phyloP scores from a whole-genome alignment of 2,113 vertebrate species.

The Suncus etruscus region DNA sequence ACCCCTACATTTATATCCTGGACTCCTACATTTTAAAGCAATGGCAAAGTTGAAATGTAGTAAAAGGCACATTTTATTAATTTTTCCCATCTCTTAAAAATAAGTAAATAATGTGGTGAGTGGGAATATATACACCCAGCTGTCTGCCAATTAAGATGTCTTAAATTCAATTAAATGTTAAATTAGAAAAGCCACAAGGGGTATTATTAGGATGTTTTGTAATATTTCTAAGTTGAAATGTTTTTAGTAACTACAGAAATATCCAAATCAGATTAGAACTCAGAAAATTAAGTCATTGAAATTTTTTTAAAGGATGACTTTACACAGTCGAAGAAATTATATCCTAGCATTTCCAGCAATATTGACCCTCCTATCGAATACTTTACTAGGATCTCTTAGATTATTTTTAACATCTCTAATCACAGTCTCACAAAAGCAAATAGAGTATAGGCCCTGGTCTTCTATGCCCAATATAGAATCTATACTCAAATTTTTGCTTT shows the following conservation, averaged over 20 bases:
- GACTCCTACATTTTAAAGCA: neutral
- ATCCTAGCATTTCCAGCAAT: neutral
- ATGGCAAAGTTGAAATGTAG: neutral
- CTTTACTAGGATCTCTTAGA: neutral
- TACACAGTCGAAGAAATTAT: neutral
- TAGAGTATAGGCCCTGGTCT: neutral
- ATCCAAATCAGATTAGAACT: neutral
- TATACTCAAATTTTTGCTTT: too few relatives aligned
- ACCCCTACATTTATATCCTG: neutral
- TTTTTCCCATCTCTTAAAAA: constrained; percentile 1
- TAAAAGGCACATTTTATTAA: neutral
- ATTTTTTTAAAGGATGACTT: too few relatives aligned
- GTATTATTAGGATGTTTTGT: neutral
- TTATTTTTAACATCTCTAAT: neutral
- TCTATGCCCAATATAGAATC: too few relatives aligned
- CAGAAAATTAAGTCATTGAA: constrained; percentile 1
- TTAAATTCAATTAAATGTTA: constrained; percentile 42
- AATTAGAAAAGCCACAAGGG: constrained; percentile 42
- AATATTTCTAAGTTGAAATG: constrained; percentile 21
- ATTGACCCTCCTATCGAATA: neutral
- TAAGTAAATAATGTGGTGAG: neutral
- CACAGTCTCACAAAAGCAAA: neutral
- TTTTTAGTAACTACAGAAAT: constrained; percentile 43
- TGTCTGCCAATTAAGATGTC: constrained; percentile 6
- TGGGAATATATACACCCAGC: neutral